Evolutionary conservation across 2,113 vertebrate genomes (phyloP), one percentile per base, ranked within the genome.

Genomic region (Catharus fuscescens): DNA sequence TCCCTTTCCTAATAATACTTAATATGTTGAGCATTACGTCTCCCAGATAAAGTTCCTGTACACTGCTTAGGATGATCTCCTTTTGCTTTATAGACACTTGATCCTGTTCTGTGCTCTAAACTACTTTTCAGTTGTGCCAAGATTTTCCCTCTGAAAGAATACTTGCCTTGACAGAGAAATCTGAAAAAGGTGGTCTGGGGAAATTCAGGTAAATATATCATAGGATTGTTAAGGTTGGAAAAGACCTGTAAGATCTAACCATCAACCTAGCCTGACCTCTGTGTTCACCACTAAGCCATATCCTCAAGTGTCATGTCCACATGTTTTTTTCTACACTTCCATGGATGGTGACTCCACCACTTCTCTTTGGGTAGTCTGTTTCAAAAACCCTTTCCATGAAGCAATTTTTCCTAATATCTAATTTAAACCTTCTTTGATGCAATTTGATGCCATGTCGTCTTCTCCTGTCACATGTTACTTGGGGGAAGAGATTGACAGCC

Each of bases 271-370:
- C 23, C 50, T 21, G 18, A 50, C 5, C 11, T 65, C 12, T 23
- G 4, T 32, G 18, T 59, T 57, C 59, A 44, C 21, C 32, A 32
- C 10, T 80, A 32, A 57, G 65, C 44, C 10, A 5, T 42, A 32
- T 15, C 11, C 77, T 65, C 36, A 73, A 24, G 18, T 32, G 25
- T 26, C 25, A 18, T 13, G 12, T 32, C 36, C 44, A 50, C 31
- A 31, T 0, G 0, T 9, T 15, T 44, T 44, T 72, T 44, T 32
- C 21, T 32, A 5, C 15, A 26, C 6, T 32, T 36, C 21, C 21
- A 23, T 34, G 59, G 18, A 31, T 34, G 10, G 11, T 64, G 14
- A 24, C 14, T 50, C 18, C 9, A 42, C 9, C 26, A 6, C 18
- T 50, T 32, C 20, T 17, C 9, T 34, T 53, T 28, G 12, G 5